phyloP scores from a whole-genome alignment of 2,888 invertebrate genomes.

The Spodoptera littoralis region DNA sequence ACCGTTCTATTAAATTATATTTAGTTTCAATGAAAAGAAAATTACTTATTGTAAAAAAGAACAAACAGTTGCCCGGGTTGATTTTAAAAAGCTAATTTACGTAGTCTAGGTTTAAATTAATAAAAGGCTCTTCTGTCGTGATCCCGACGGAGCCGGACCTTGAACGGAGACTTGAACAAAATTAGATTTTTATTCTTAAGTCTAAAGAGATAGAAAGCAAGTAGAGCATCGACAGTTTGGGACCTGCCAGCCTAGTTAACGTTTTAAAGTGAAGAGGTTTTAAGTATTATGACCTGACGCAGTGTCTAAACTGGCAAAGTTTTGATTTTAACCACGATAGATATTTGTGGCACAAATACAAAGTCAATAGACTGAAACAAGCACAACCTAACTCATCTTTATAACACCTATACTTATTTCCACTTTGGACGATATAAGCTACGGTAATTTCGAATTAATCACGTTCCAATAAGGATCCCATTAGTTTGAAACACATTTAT shows the following conservation, averaged over 20 bases:
- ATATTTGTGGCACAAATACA: too few relatives aligned
- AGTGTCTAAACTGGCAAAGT: slow-evolving; percentile 16
- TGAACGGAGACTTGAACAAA: slow-evolving; percentile 2
- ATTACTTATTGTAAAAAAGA: not conserved
- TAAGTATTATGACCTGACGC: not conserved
- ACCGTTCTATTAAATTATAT: slow-evolving; percentile 18
- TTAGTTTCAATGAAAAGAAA: slow-evolving; percentile 26
- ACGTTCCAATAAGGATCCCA: slow-evolving; percentile 1
- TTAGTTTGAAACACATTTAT: slow-evolving; percentile 4
- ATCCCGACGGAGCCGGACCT: slow-evolving; percentile 2
- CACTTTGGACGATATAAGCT: not conserved
- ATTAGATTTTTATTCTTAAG: slow-evolving; percentile 7
- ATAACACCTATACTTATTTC: not conserved
- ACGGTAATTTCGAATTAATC: not conserved
- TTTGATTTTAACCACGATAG: not conserved
- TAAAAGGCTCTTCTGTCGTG: not conserved
- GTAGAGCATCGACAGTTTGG: too few relatives aligned
- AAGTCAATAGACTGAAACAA: not conserved
- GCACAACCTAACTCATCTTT: not conserved
- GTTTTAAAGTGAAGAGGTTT: slow-evolving; percentile 1
- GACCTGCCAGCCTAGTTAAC: slow-evolving; percentile 5
- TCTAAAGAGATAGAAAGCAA: too few relatives aligned
- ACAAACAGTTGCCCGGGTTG: not conserved
- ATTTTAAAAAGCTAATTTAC: not conserved
- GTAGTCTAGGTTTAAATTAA: slow-evolving; percentile 9